Evolutionary conservation across 2,888 invertebrate species (phyloP), one percentile per base, ranked within the genome.

Genomic region (Dorcus parallelipipedus): DNA sequence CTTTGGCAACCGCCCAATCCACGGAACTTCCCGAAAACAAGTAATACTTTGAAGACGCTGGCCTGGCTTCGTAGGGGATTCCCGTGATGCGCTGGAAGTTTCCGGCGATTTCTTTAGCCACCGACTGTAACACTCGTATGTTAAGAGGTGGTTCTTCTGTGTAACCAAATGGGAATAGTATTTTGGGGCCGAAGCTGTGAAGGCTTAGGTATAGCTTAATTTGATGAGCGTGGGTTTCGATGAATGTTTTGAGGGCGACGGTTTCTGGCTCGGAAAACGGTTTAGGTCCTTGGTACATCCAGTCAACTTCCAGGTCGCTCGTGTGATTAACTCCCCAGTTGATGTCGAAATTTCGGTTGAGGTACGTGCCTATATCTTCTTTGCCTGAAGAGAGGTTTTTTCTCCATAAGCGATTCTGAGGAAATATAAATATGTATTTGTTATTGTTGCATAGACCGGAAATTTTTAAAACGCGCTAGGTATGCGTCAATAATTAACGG

Each of bases 171-270:
- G 86, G 84, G 68, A 87, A 86, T 3, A 88, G 70, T 38, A 88
- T 75, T 72, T 84, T 84, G 63, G 83, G 82, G n/a, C 90, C 90
- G 67, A 82, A 90, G 7, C 90, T 86, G 69, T 92, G 91, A 59
- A 91, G 78, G 1, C 87, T 85, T 8, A 91, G 69, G 71, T 89
- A 92, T 59, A 88, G 76, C 50, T 85, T 81, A 20, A 84, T 78
- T n/a, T 81, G 76, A 3, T 75, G 68, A 0, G 81, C 76, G 23
- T 84, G 70, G 2, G 81, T 73, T 1, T 80, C 68, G 42, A 90
- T 72, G 58, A 86, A 80, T 59, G 86, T 81, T 0, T 84, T 79
- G 2, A 90, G 78, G 14, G 83, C 38, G 71, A 70, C 0, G 85
- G 84, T 38, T 58, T 58, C 58, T 9, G 58, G 49, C 50, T 58